phyloP scores from a whole-genome alignment of 2,113 vertebrate genomes.

The Leptobrachium leishanense region DNA sequence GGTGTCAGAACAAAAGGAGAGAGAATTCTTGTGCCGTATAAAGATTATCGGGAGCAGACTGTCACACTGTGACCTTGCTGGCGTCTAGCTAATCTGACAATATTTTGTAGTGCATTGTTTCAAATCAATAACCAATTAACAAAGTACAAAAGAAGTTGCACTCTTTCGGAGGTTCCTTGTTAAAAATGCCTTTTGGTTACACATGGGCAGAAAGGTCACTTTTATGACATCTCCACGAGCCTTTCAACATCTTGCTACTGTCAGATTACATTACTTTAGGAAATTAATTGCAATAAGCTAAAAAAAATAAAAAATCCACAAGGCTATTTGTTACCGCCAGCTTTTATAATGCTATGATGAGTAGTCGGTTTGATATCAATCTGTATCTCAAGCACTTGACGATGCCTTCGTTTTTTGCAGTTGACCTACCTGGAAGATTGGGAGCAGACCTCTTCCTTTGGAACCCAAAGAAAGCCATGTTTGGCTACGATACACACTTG shows the following conservation, averaged over 20 bases:
- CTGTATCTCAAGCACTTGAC: slow-evolving; percentile 68
- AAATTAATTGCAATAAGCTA: slow-evolving; percentile 95
- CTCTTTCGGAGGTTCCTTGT: slow-evolving; percentile 87
- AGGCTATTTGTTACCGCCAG: slow-evolving; percentile 73
- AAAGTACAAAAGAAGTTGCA: slow-evolving; percentile 97
- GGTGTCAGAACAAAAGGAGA: slow-evolving; percentile 55
- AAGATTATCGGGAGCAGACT: slow-evolving; percentile 66
- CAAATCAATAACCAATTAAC: slow-evolving; percentile 99
- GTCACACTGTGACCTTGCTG: slow-evolving; percentile 79
- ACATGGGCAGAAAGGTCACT: slow-evolving; percentile 91
- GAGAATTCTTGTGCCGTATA: slow-evolving; percentile 58
- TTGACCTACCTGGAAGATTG: slow-evolving; percentile 99
- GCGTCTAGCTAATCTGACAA: slow-evolving; percentile 83
- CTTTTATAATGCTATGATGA: slow-evolving; percentile 76
- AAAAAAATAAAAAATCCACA: slow-evolving; percentile 62
- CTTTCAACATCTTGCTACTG: slow-evolving; percentile 84
- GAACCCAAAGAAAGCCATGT: slow-evolving; percentile 55
- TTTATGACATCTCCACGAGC: slow-evolving; percentile 87
- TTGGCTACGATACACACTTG: slow-evolving; percentile 57
- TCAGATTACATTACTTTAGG: slow-evolving; percentile 97
- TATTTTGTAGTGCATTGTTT: slow-evolving; percentile 97
- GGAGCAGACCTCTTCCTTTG: slow-evolving; percentile 81
- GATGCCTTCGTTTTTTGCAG: slow-evolving; percentile 87
- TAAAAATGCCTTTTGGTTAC: slow-evolving; percentile 81
- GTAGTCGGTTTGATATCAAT: slow-evolving; percentile 77